Evolutionary conservation across 92 coral and sea anemone genomes (phyloP).

Genomic region (Chrysogorgia sp.): DNA sequence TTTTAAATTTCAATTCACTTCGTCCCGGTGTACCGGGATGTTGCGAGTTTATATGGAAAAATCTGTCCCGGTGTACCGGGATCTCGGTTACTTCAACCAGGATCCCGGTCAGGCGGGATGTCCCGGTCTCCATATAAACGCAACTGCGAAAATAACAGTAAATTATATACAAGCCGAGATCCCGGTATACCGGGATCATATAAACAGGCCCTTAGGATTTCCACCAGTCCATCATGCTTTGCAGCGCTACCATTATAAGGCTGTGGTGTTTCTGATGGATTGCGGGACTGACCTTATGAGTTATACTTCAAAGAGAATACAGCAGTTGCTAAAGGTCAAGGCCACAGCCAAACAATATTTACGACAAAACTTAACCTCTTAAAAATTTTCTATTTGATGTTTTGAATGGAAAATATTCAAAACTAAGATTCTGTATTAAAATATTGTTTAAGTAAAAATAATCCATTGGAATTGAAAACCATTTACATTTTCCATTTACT

Average conservation of each 20-base stretch:
- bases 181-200: no score
- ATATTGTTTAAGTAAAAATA: no score
- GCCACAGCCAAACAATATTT: slow-evolving; percentile 34
- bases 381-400: not conserved
- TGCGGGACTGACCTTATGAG: slow-evolving; percentile 36
- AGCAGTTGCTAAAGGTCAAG: slow-evolving; percentile 11
- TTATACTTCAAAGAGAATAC: slow-evolving; percentile 33
- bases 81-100: no score
- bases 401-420: not conserved
- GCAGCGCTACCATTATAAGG: slow-evolving; percentile 27
- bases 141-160: no score
- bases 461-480: not conserved
- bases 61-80: no score
- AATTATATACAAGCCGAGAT: no score
- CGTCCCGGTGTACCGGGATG: not conserved
- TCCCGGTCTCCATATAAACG: no score
- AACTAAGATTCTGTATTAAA: not conserved
- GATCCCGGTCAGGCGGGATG: no score
- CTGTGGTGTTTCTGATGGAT: slow-evolving; percentile 39
- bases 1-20: no score
- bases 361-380: slow-evolving; percentile 24
- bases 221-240: slow-evolving; percentile 34
- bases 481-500: no score
- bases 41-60: no score
- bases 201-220: not conserved